Conservation (phyloP, 2,113 vertebrate species). For the Poeciliopsis prolifica region DNA sequence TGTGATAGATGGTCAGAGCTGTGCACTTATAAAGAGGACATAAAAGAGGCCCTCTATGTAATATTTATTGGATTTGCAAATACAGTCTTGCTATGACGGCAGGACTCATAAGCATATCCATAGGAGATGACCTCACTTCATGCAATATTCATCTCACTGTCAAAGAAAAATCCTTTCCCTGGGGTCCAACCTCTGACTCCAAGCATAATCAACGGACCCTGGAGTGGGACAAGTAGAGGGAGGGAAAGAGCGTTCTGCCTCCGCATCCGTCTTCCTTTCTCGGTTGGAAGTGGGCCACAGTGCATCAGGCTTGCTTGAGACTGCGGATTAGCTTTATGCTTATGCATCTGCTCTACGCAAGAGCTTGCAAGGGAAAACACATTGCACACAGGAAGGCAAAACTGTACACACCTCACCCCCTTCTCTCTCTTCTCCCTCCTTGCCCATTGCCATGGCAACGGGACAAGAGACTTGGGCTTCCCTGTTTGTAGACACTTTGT, state of each 20-base stretch:
- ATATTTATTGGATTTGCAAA: constrained; percentile 58
- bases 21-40: constrained; percentile 41
- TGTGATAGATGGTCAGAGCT: constrained; percentile 42
- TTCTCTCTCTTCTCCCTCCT: constrained; percentile 40
- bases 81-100: constrained; percentile 22
- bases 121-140: constrained; percentile 38
- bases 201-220: constrained; percentile 30
- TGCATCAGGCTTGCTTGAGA: constrained; percentile 57
- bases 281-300: constrained; percentile 52
- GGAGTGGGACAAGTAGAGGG: neutral
- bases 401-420: constrained; percentile 56
- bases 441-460: constrained; percentile 74
- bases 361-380: constrained; percentile 60
- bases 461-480: constrained; percentile 18
- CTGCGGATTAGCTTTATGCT: constrained; percentile 50
- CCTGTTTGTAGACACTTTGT: constrained; percentile 32
- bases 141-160: constrained; percentile 47
- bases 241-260: constrained; percentile 13
- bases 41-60: constrained; percentile 46
- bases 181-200: constrained; percentile 30
- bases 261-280: constrained; percentile 16
- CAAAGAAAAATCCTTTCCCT: constrained; percentile 22
- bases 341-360: constrained; percentile 51
- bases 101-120: constrained; percentile 32
- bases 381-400: constrained; percentile 60